phyloP scores from a whole-genome alignment of 2,113 vertebrate genomes.

The Aldabrachelys gigantea region DNA sequence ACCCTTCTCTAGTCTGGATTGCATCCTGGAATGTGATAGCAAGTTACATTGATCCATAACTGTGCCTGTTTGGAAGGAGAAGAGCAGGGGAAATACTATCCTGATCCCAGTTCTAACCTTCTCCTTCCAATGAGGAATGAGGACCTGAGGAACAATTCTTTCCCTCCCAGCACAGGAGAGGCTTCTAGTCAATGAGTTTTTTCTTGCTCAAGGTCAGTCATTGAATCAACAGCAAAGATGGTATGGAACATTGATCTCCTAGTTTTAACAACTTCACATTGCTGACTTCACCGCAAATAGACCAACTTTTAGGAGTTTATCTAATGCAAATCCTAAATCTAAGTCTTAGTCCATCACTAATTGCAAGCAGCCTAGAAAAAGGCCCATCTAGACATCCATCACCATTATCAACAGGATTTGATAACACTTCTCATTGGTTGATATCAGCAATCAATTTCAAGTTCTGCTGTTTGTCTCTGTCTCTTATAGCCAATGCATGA shows the following conservation, averaged over 20 bases:
- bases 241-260: not conserved
- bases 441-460: constrained; percentile 13
- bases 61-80: not conserved
- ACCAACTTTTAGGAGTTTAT: not conserved
- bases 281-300: not conserved
- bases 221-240: not conserved
- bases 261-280: not conserved
- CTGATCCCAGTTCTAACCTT: not conserved
- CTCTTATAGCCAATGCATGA: not conserved
- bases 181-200: not conserved
- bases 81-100: not conserved
- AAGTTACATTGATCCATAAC: not conserved
- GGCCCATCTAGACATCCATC: not conserved
- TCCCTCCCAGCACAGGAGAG: not conserved
- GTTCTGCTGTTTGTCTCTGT: not conserved
- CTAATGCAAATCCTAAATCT: not conserved
- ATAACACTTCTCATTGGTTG: not conserved
- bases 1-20: not conserved
- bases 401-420: not conserved
- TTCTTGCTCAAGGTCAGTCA: not conserved
- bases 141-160: not conserved
- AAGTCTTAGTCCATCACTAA: not conserved
- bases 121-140: not conserved
- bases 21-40: not conserved
- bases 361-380: not conserved